Percentiles rank a stretch among this genome's conserved stretches.
Evolutionary conservation across 37 sponge, comb jelly and placozoan genomes (phyloP).

Genomic region (Lycopodina hypogea): DNA sequence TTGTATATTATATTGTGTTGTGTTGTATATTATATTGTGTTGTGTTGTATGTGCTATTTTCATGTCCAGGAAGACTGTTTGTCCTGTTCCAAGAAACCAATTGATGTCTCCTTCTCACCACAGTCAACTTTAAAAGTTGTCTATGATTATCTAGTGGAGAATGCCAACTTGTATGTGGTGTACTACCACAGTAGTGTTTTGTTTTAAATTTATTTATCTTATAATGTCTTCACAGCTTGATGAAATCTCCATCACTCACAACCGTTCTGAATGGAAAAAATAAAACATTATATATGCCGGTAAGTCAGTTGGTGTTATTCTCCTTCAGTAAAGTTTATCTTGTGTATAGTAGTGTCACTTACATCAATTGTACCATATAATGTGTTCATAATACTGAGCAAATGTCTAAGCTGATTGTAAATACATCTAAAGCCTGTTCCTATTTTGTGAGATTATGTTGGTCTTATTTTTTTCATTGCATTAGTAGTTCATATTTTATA

Average conservation of each 20-base stretch:
- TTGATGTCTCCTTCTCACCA: slow-evolving; percentile 62
- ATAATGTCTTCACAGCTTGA: slow-evolving; percentile 20
- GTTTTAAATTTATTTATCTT: too few relatives aligned
- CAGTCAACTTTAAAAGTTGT: slow-evolving; percentile 80
- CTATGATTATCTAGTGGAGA: slow-evolving; percentile 79
- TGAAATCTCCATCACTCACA: slow-evolving; percentile 80
- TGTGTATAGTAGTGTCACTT: too few relatives aligned
- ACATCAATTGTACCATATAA: too few relatives aligned
- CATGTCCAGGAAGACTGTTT: slow-evolving; percentile 83
- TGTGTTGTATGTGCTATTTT: neutral
- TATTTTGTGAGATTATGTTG: too few relatives aligned
- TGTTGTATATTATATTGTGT: neutral
- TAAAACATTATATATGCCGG: slow-evolving; percentile 92
- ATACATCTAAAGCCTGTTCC: too few relatives aligned
- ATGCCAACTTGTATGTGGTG: slow-evolving; percentile 56
- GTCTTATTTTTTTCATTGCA: too few relatives aligned
- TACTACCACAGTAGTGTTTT: neutral
- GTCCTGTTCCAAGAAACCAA: slow-evolving; percentile 73
- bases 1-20: neutral
- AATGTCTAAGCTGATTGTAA: too few relatives aligned
- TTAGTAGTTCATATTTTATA: too few relatives aligned
- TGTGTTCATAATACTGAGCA: too few relatives aligned
- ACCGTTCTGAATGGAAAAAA: slow-evolving; percentile 73
- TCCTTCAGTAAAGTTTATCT: too few relatives aligned
- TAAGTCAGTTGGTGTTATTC: too few relatives aligned